Evolutionary conservation across 1,140 invertebrate genomes (phyloP).

Genomic region (Babylonia areolata): DNA sequence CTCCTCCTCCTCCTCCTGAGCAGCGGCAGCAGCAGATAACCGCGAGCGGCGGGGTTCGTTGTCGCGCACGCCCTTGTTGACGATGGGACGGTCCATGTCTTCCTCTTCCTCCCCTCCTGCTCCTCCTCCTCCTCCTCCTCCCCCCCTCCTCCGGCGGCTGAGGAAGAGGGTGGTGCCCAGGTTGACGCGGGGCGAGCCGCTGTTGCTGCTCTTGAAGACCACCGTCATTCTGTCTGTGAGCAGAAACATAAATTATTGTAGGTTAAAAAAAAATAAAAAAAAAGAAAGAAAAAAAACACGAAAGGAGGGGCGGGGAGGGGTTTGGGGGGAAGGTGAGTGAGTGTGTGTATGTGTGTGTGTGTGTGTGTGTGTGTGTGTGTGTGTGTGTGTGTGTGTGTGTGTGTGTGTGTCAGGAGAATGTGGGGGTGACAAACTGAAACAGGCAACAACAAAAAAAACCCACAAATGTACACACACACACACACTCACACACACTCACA

Average conservation of each 20-base stretch:
- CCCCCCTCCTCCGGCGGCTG: neutral
- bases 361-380: too few relatives aligned
- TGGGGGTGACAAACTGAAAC: neutral
- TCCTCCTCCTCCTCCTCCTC: neutral
- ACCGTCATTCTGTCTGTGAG: slow-evolving; percentile 62
- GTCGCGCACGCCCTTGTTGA: neutral
- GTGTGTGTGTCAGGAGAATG: too few relatives aligned
- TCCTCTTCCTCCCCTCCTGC: neutral
- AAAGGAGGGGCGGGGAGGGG: too few relatives aligned
- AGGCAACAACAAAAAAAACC: neutral
- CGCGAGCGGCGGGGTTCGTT: neutral
- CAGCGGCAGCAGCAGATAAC: too few relatives aligned
- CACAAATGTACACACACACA: neutral
- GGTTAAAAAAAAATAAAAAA: too few relatives aligned
- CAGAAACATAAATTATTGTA: too few relatives aligned
- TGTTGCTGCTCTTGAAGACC: slow-evolving; percentile 58
- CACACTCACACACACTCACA: neutral
- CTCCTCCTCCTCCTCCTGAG: neutral
- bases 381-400: too few relatives aligned
- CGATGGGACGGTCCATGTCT: neutral
- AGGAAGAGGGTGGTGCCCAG: slow-evolving; percentile 61
- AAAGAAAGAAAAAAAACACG: too few relatives aligned
- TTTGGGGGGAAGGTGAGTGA: too few relatives aligned
- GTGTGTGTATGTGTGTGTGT: too few relatives aligned
- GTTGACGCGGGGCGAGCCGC: slow-evolving; percentile 44